Evolutionary conservation across 2,888 invertebrate species (phyloP).

Genomic region (Apamea crenata): DNA sequence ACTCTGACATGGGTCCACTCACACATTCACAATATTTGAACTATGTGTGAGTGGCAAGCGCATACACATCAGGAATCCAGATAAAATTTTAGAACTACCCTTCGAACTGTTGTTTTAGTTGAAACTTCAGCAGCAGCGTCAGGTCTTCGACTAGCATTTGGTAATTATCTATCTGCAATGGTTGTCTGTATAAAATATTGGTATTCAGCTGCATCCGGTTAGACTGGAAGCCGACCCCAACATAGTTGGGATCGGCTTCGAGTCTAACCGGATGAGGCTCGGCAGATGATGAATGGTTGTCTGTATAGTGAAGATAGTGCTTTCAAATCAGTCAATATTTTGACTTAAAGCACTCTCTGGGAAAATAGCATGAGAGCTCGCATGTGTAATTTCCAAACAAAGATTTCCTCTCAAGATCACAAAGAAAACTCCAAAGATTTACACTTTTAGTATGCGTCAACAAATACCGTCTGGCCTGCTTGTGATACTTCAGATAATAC

Average conservation of each 20-base stretch:
- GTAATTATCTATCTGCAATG: not conserved
- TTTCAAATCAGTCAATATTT: not conserved
- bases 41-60: no score
- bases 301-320: no score
- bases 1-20: no score
- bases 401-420: not conserved
- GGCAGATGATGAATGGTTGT: no score
- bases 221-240: no score
- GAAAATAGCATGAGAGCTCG: not conserved
- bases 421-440: conserved; percentile 1
- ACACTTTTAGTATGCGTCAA: not conserved
- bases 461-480: conserved; percentile 12
- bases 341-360: not conserved
- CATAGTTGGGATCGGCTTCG: no score
- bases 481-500: conserved; percentile 35
- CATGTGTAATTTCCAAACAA: not conserved
- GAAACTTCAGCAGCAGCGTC: not conserved
- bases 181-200: no score
- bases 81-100: not conserved
- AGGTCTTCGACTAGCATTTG: not conserved
- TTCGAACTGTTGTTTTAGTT: not conserved
- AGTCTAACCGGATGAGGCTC: no score
- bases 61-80: no score
- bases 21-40: no score
- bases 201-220: no score